These are phyloP conservation scores for Anarrhichthys ocellatus DNA, from an alignment of 2,113 vertebrate genomes.

Conservation along the genomic window DNA sequence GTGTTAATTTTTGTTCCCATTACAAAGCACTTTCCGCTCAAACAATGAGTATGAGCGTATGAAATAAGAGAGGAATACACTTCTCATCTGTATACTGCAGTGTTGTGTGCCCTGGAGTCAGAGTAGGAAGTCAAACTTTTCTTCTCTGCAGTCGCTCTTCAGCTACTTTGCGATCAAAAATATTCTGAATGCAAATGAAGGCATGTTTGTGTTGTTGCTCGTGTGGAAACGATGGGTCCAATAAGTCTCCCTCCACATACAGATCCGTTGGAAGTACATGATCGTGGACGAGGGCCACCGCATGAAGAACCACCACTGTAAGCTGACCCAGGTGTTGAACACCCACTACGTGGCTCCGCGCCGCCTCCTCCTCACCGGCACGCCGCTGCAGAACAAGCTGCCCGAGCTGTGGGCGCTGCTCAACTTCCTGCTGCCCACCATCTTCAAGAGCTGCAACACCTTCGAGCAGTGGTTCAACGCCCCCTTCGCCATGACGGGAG, in stretches of 20 bases:
- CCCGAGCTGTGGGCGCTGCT: slow-evolving; percentile 98
- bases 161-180: background rate
- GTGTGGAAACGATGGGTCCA: background rate
- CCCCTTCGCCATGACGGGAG: slow-evolving; percentile 98
- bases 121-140: background rate
- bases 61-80: background rate
- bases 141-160: background rate
- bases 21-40: background rate
- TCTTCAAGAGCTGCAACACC: slow-evolving; percentile 99
- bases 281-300: slow-evolving; percentile 98
- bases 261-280: slow-evolving; percentile 99
- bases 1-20: background rate
- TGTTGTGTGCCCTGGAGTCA: background rate
- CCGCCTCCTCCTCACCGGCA: slow-evolving; percentile 94
- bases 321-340: slow-evolving; percentile 97
- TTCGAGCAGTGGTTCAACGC: slow-evolving; percentile 99
- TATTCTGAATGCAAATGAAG: background rate
- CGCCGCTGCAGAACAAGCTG: slow-evolving; percentile 95
- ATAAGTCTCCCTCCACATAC: background rate
- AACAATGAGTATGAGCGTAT: background rate
- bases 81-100: slow-evolving; percentile 7
- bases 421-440: slow-evolving; percentile 97
- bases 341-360: slow-evolving; percentile 97
- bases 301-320: slow-evolving; percentile 99
- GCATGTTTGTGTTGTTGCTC: no score